phyloP scores from a whole-genome alignment of 1,140 invertebrate species.

The Riptortus pedestris region DNA sequence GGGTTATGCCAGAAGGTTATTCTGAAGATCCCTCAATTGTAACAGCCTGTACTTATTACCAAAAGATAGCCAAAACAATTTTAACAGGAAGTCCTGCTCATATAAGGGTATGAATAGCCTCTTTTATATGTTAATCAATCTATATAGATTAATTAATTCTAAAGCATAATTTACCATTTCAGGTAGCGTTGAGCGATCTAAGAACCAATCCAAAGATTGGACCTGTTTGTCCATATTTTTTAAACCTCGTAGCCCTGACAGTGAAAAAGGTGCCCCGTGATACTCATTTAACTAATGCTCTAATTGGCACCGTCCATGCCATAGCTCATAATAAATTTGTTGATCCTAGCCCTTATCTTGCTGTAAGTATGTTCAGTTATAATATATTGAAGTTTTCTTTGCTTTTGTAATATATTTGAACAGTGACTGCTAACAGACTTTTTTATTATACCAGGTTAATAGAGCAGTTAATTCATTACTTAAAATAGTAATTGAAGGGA shows the following conservation, averaged over 20 bases:
- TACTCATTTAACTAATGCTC: slow-evolving; percentile 27
- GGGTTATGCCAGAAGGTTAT: slow-evolving; percentile 24
- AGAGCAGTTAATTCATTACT: slow-evolving; percentile 28
- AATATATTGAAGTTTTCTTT: too few species aligned
- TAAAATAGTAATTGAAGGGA: slow-evolving; percentile 30
- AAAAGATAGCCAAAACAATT: slow-evolving; percentile 20
- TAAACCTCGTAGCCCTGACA: slow-evolving; percentile 28
- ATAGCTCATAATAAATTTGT: slow-evolving; percentile 29
- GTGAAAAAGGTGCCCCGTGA: slow-evolving; percentile 26
- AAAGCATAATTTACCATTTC: too few species aligned
- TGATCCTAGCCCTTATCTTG: slow-evolving; percentile 29
- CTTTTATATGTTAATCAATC: too few species aligned
- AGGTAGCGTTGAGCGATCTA: slow-evolving; percentile 29
- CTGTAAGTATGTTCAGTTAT: slow-evolving; percentile 25
- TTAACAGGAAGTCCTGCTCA: slow-evolving; percentile 24
- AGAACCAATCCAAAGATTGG: slow-evolving; percentile 28
- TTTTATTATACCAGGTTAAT: slow-evolving; percentile 25
- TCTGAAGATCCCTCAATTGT: slow-evolving; percentile 7
- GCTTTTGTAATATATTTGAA: not conserved
- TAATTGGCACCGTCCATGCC: slow-evolving; percentile 28
- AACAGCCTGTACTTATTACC: slow-evolving; percentile 20
- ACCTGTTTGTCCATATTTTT: slow-evolving; percentile 29
- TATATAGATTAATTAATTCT: too few species aligned
- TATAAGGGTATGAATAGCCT: slow-evolving; percentile 19
- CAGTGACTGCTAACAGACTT: not conserved